Evolutionary conservation across 2,797 vertebrate genomes (phyloP).

Genomic region (Macrochelys suwanniensis): DNA sequence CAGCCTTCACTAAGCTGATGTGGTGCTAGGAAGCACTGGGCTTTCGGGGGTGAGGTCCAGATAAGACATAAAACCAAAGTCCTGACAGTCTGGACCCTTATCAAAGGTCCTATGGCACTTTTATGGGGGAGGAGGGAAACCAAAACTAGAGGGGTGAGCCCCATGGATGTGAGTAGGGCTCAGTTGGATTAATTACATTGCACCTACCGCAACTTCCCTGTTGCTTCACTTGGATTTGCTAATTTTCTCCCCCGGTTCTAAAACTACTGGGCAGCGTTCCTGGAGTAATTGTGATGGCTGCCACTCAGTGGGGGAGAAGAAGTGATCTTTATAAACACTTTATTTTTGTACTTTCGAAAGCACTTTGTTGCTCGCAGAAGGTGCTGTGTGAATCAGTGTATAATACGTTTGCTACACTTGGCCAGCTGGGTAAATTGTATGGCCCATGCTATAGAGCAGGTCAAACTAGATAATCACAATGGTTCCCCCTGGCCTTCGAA

Average conservation of each 20-base stretch:
- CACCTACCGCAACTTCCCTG: background rate
- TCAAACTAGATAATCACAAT: background rate
- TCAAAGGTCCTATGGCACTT: background rate
- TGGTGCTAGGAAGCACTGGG: background rate
- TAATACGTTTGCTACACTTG: background rate
- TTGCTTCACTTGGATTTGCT: background rate
- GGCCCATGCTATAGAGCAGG: background rate
- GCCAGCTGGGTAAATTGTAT: background rate
- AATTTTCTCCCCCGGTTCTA: background rate
- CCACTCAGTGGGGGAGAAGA: too few species aligned
- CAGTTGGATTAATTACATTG: background rate
- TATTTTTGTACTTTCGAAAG: background rate
- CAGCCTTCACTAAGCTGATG: background rate
- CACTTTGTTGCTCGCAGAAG: background rate
- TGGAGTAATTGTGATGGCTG: background rate
- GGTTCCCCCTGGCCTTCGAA: background rate
- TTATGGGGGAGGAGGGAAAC: background rate
- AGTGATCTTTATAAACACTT: background rate
- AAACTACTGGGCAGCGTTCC: background rate
- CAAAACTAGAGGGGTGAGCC: background rate
- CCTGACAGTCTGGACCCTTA: background rate
- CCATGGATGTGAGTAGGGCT: background rate
- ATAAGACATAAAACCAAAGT: background rate
- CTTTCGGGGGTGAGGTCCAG: background rate
- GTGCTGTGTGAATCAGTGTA: background rate